These are phyloP conservation scores for Poeciliopsis occidentalis DNA, from an alignment of 2,113 vertebrate species.

Conservation along the genomic window DNA sequence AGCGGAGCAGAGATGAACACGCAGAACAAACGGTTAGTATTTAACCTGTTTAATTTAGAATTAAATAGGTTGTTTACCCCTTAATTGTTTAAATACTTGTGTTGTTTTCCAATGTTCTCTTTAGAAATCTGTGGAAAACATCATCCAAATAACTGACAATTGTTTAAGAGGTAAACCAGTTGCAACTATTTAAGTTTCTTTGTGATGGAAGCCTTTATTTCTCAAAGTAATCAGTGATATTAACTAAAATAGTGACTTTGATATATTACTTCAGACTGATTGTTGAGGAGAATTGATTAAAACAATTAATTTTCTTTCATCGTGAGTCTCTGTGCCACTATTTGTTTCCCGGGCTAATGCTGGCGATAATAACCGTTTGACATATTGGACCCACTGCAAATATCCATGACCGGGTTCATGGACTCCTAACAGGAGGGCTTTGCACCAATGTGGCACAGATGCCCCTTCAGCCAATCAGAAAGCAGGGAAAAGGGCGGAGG, in stretches of 20 bases:
- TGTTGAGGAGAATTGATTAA: conserved; percentile 70
- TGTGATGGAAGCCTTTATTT: background rate
- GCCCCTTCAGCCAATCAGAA: conserved; percentile 64
- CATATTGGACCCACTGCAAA: conserved; percentile 71
- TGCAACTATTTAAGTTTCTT: background rate
- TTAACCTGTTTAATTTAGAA: background rate
- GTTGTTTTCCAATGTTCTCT: background rate
- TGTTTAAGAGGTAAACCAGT: background rate
- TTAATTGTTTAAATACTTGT: background rate
- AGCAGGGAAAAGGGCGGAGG: conserved; percentile 22
- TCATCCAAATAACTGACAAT: background rate
- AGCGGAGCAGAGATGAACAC: no score
- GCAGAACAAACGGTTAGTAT: no score
- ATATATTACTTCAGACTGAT: conserved; percentile 65
- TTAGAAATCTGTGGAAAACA: background rate
- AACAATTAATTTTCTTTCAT: conserved; percentile 68
- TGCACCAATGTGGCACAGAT: conserved; percentile 70
- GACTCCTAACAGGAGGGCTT: conserved; percentile 68
- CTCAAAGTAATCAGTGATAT: conserved; percentile 20
- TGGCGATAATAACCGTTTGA: conserved; percentile 79
- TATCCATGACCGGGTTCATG: conserved; percentile 71
- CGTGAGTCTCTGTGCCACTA: conserved; percentile 60
- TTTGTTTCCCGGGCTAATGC: conserved; percentile 73
- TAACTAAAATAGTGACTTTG: conserved; percentile 34
- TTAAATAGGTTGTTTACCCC: background rate